Evolutionary conservation across 2,797 vertebrate species (phyloP).

Genomic region (Phrynocephalus guinanensis): DNA sequence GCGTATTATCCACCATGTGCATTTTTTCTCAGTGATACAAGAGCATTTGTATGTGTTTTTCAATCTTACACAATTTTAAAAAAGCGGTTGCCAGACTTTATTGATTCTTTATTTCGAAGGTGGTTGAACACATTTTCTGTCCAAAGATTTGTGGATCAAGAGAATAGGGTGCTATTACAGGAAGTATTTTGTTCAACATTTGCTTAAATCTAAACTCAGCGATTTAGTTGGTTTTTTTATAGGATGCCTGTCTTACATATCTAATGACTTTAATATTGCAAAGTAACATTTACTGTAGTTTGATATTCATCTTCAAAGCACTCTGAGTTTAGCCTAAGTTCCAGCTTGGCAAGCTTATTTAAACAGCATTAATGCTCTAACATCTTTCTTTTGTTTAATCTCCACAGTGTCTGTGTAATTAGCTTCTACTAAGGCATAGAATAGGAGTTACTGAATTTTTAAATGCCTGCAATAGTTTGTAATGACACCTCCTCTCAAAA

Average conservation of each 20-base stretch:
- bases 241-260: background rate
- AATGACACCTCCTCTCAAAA: background rate
- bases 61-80: no score
- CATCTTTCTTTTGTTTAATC: constrained; percentile 14
- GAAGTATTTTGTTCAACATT: background rate
- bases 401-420: background rate
- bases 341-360: background rate
- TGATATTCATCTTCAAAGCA: constrained; percentile 5
- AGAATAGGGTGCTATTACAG: background rate
- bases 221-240: background rate
- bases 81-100: no score
- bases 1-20: no score
- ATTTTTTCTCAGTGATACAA: no score
- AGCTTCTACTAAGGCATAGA: background rate
- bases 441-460: background rate
- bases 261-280: constrained; percentile 13
- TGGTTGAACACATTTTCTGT: background rate
- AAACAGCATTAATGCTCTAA: background rate
- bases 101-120: background rate
- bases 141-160: background rate
- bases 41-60: no score
- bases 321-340: background rate
- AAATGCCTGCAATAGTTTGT: constrained; percentile 8
- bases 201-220: background rate
- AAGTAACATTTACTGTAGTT: background rate